Evolutionary conservation across 2,797 vertebrate species (phyloP).

Genomic region (Anableps anableps): DNA sequence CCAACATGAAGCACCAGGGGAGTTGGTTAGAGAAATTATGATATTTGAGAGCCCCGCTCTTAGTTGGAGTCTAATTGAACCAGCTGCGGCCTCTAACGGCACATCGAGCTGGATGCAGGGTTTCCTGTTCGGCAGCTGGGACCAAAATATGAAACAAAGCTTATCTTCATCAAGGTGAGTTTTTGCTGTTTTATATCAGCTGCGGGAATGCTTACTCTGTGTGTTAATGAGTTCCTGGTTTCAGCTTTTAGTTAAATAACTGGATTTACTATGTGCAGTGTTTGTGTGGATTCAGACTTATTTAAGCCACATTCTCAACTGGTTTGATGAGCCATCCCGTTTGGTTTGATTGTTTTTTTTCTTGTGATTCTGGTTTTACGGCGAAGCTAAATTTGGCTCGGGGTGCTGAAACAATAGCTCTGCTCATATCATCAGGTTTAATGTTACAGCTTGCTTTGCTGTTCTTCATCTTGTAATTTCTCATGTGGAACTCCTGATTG

Average conservation of each 20-base stretch:
- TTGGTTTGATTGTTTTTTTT: conserved; percentile 3
- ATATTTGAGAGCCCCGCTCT: background rate
- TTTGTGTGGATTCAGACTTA: conserved; percentile 9
- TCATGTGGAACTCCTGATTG: conserved; percentile 10
- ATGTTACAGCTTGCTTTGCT: conserved; percentile 13
- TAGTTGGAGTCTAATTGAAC: conserved; percentile 14
- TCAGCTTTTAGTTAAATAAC: conserved; percentile 4
- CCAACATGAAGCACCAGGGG: background rate
- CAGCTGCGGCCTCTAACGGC: background rate
- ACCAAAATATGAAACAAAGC: background rate
- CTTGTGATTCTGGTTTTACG: conserved; percentile 5
- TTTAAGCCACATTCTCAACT: conserved; percentile 6
- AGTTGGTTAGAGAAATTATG: background rate
- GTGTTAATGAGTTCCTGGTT: background rate
- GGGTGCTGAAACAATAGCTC: background rate
- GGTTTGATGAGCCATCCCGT: conserved; percentile 6
- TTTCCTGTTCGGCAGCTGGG: background rate
- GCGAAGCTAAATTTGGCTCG: background rate
- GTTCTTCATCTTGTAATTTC: conserved; percentile 13
- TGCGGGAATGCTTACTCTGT: background rate
- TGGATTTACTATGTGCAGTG: background rate
- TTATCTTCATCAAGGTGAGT: background rate
- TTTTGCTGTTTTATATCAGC: conserved; percentile 1
- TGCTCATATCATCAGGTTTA: conserved; percentile 9
- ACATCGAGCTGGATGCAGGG: background rate